Conservation (phyloP, 2,888 invertebrate genomes). For the Phanerotoma sp. region DNA sequence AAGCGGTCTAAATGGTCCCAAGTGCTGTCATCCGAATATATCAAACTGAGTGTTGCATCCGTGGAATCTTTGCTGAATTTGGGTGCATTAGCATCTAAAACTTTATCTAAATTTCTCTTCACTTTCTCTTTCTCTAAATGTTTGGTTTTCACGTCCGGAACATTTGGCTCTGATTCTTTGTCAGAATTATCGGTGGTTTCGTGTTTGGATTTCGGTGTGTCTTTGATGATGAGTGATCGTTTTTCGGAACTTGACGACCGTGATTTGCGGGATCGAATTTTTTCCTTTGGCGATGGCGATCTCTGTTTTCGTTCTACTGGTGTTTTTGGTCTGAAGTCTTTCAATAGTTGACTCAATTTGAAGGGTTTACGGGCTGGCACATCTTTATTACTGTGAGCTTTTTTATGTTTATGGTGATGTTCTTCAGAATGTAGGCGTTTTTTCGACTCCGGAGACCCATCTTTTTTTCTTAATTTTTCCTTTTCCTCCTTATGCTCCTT, state of each 20-base stretch:
- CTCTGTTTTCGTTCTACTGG: not conserved
- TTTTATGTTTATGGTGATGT: conserved; percentile 7
- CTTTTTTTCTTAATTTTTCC: too few species aligned
- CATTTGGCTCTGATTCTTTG: too few species aligned
- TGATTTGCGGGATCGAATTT: not conserved
- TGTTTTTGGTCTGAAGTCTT: conserved; percentile 13
- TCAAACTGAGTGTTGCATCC: conserved; percentile 22
- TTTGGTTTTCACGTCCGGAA: too few species aligned
- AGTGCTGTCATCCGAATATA: conserved; percentile 53
- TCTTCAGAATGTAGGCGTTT: not conserved
- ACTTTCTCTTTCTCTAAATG: too few species aligned
- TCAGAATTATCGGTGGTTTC: too few species aligned
- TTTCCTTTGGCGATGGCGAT: not conserved
- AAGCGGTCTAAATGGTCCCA: conserved; percentile 37
- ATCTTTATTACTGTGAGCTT: not conserved
- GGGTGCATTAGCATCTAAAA: not conserved
- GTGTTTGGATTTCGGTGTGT: too few species aligned
- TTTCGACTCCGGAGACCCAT: not conserved
- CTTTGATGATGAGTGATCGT: too few species aligned
- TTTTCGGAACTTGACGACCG: not conserved
- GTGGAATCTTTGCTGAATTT: not conserved
- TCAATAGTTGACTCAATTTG: conserved; percentile 6
- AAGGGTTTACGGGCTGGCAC: conserved; percentile 1
- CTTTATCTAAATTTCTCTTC: not conserved
- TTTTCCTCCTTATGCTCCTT: conserved; percentile 15